A percentile compares a stretch with the other conserved stretches of the same genome.
Evolutionary conservation across 2,888 invertebrate species (phyloP).

Genomic region (Phengaris arion): DNA sequence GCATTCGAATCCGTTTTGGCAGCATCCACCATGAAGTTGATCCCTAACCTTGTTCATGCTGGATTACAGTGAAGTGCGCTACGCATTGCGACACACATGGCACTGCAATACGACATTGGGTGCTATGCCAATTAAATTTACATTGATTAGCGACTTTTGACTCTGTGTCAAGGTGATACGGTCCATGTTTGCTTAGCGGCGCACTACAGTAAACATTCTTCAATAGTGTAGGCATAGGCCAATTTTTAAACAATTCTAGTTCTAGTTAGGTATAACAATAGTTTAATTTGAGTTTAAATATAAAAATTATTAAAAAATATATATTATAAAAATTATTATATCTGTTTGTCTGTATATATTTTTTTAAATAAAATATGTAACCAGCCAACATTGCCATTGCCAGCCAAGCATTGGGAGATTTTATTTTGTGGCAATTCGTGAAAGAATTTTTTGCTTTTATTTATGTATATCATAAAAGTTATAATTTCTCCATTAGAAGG

Average conservation of each 20-base stretch:
- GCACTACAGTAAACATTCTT: neutral
- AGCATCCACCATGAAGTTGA: neutral
- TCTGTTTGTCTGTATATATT: too few relatives aligned
- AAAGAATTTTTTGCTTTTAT: too few relatives aligned
- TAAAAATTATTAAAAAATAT: neutral
- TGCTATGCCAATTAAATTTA: constrained; percentile 38
- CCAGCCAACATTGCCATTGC: too few relatives aligned
- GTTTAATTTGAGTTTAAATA: neutral
- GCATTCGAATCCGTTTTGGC: neutral
- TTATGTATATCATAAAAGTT: too few relatives aligned
- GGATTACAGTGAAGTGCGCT: constrained; percentile 46
- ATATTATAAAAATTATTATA: neutral
- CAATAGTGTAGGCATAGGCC: neutral
- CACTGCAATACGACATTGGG: constrained; percentile 50
- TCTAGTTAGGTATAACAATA: neutral
- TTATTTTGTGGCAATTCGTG: too few relatives aligned
- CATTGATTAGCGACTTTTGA: constrained; percentile 31
- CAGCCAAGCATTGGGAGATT: too few relatives aligned
- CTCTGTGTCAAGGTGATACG: constrained; percentile 40
- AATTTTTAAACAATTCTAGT: neutral
- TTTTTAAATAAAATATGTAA: too few relatives aligned
- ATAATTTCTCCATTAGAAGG: too few relatives aligned
- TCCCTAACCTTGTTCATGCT: neutral
- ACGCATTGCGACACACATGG: constrained; percentile 31
- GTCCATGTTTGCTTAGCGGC: constrained; percentile 5